Percentiles rank a stretch among this genome's conserved stretches.
phyloP scores from a whole-genome alignment of 2,797 vertebrate genomes.

The Picus viridis region DNA sequence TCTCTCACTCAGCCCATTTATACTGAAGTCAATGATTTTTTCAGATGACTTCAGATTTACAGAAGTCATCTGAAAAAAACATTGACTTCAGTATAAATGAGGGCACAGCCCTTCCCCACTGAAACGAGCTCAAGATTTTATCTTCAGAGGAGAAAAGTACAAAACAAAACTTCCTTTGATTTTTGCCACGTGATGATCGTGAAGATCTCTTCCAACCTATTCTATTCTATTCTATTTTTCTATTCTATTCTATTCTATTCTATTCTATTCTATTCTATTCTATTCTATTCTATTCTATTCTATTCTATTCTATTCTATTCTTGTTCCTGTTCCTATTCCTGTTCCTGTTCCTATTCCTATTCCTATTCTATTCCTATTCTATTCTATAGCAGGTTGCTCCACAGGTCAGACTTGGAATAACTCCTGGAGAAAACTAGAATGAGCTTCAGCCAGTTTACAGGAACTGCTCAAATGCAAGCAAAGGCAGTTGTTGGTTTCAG shows the following conservation, averaged over 20 bases:
- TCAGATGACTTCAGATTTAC: no score
- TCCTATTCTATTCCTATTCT: no score
- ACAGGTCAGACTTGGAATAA: neutral
- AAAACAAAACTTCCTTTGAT: neutral
- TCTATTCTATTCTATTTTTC: no score
- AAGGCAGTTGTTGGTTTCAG: neutral
- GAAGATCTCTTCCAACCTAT: no score
- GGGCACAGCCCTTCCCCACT: neutral
- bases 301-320: no score
- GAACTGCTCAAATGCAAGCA: neutral
- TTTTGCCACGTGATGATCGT: no score
- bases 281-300: no score
- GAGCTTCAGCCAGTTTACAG: neutral
- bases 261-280: no score
- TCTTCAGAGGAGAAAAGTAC: neutral
- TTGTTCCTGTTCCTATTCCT: no score
- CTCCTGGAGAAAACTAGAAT: neutral
- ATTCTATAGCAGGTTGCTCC: neutral
- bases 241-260: no score
- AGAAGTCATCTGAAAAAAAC: neutral
- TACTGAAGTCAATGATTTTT: no score
- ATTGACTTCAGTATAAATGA: neutral
- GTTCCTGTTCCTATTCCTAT: no score
- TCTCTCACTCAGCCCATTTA: neutral
- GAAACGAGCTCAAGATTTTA: neutral